Base-by-base conservation (phyloP, 2,113 vertebrate species). In the Passer montanus region DNA sequence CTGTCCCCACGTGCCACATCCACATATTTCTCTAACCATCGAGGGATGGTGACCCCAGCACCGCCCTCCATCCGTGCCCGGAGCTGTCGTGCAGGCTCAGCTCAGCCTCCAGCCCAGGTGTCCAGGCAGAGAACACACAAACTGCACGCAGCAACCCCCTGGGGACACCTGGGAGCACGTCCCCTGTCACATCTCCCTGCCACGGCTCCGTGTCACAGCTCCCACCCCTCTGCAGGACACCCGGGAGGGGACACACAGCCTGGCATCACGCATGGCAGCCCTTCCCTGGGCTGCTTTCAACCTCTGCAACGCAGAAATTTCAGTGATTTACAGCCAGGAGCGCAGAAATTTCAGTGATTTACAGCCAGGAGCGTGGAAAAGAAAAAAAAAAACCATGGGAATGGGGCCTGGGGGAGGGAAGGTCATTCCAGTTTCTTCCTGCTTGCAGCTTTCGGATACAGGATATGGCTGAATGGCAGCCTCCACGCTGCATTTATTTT, bases 401-500 rank as follows among this genome's bases (percentile, higher is more conserved):
- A 67, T 82, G 30, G 56, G 55, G 35, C 0, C 2, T 66, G 62
- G 66, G 67, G 37, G 39, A 69, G 81, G 91, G 89, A 95, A 87
- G 85, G 90, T 27, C 89, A 80, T 87, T 58, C 89, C 91, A 90
- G 86, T 92, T 93, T 93, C 89, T 90, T 91, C 60, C 43, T 97
- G 95, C 87, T 89, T 62, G 55, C 89, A 62, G 90, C 80, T 95
- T 96, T 97, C 37, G 31, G 95, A 96, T 95, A 33, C 91, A 97
- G 96, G 96, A 96, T 95, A 92, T 87, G 37, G 83, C 93, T 96
- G 95, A 93, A 97, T 95, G 94, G 91, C 87, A 94, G 39, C 87
- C 94, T 97, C 94, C 96, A 93, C 31, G 92, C 93, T 72, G 93
- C 74, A 62, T 87, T 95, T 97, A 95, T 96, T 97, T 97, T 97